A percentile compares a stretch with the other conserved stretches of the same genome.
Evolutionary conservation across 2,797 vertebrate species (phyloP).

Genomic region (Notoglanidium macrostoma): DNA sequence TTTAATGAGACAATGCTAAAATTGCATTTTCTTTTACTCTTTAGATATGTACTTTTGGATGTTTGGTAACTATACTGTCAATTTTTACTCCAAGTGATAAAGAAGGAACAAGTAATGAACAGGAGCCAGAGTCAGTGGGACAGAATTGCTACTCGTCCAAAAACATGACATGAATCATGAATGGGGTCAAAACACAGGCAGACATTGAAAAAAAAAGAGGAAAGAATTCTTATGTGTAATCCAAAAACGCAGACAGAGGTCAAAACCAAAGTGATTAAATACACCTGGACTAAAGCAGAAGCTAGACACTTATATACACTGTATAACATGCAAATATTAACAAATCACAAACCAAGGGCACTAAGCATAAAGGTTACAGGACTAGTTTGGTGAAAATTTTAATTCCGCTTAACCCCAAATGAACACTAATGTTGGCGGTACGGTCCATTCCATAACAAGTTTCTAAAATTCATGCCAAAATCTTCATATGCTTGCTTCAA

Average conservation of each 20-base stretch:
- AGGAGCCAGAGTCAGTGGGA: neutral
- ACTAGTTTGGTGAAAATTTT: neutral
- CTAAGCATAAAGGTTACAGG: neutral
- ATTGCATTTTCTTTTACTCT: neutral
- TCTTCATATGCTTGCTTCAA: neutral
- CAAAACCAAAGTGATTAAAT: neutral
- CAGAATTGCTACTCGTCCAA: neutral
- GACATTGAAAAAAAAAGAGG: neutral
- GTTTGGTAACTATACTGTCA: neutral
- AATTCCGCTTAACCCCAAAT: neutral
- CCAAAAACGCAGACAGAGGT: too few species aligned
- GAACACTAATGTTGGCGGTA: neutral
- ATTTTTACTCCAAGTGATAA: neutral
- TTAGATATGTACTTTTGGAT: neutral
- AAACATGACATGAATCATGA: constrained; percentile 11
- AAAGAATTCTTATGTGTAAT: neutral
- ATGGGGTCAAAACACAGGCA: neutral
- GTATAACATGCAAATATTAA: neutral
- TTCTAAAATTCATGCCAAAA: neutral
- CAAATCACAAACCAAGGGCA: neutral
- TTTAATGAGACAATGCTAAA: neutral
- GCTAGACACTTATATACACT: neutral
- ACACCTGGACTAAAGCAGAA: neutral
- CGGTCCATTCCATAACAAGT: neutral
- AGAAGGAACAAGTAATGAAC: neutral